Evolutionary conservation across 2,888 invertebrate species (phyloP).

Genomic region (Lasioglossum pauxillum): DNA sequence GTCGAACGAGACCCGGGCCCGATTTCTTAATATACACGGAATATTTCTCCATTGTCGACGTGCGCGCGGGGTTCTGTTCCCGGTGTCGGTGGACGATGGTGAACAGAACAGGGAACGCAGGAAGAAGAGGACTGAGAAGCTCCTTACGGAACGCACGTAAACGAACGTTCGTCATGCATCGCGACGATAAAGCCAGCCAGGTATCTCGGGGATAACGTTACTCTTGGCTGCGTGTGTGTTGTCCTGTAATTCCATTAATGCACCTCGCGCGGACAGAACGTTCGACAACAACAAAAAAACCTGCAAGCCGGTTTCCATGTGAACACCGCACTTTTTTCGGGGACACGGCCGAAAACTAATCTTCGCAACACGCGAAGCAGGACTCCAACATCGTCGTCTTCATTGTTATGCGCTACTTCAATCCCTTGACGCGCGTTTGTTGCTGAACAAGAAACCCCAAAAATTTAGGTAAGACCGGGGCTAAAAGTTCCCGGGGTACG

Average conservation of each 20-base stretch:
- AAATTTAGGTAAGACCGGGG: no score
- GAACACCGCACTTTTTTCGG: not conserved
- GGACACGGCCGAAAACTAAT: not conserved
- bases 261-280: constrained; percentile 15
- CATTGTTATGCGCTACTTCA: no score
- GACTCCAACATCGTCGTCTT: no score
- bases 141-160: constrained; percentile 65
- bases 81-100: constrained; percentile 22
- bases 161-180: constrained; percentile 79
- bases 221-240: constrained; percentile 65
- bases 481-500: no score
- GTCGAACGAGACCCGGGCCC: not conserved
- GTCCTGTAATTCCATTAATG: constrained; percentile 72
- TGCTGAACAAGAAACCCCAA: no score
- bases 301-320: constrained; percentile 13
- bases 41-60: constrained; percentile 30
- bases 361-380: not conserved
- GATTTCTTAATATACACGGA: not conserved
- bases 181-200: constrained; percentile 79
- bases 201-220: constrained; percentile 82
- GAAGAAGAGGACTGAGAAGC: constrained; percentile 32
- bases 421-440: no score
- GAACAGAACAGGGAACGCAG: constrained; percentile 4
- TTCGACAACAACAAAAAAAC: constrained; percentile 44
- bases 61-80: not conserved